These are phyloP conservation scores for Antrozous pallidus DNA, from an alignment of 2,797 vertebrate genomes.

Conservation along the genomic window DNA sequence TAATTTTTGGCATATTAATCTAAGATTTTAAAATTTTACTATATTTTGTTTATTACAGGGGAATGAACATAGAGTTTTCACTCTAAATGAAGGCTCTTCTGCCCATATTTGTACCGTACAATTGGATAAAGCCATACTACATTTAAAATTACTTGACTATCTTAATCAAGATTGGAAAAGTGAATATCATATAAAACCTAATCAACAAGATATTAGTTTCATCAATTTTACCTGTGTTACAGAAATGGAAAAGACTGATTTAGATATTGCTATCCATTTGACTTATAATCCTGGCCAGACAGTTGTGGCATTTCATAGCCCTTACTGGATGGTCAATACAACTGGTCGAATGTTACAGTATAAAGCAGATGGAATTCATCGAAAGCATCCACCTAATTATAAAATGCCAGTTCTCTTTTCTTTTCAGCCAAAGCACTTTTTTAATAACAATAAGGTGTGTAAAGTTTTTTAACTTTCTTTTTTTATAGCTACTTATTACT, in stretches of 20 bases:
- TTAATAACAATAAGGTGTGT: slow-evolving; percentile 95
- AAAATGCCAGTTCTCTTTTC: slow-evolving; percentile 96
- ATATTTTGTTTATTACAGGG: slow-evolving; percentile 81
- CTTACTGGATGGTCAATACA: slow-evolving; percentile 99
- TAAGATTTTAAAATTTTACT: not conserved
- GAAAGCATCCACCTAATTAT: slow-evolving; percentile 95
- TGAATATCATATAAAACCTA: slow-evolving; percentile 86
- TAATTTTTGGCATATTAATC: slow-evolving; percentile 24
- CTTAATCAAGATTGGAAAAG: slow-evolving; percentile 92
- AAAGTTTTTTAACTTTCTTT: not conserved
- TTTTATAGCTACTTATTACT: not conserved
- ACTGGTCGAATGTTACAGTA: slow-evolving; percentile 95
- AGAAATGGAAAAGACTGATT: slow-evolving; percentile 85
- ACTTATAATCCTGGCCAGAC: slow-evolving; percentile 90
- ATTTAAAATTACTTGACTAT: slow-evolving; percentile 90
- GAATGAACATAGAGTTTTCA: slow-evolving; percentile 76
- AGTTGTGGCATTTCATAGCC: slow-evolving; percentile 91
- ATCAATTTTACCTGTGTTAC: slow-evolving; percentile 87
- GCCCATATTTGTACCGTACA: slow-evolving; percentile 91
- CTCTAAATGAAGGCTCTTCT: slow-evolving; percentile 89
- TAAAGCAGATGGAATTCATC: slow-evolving; percentile 97
- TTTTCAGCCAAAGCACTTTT: slow-evolving; percentile 95
- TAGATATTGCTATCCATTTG: slow-evolving; percentile 94
- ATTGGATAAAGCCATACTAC: slow-evolving; percentile 88
- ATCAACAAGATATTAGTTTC: slow-evolving; percentile 94